Percentiles rank a stretch among this genome's conserved stretches.
These are phyloP conservation scores for Nymphicus hollandicus DNA, from an alignment of 2,113 vertebrate genomes.

Conservation along the genomic window DNA sequence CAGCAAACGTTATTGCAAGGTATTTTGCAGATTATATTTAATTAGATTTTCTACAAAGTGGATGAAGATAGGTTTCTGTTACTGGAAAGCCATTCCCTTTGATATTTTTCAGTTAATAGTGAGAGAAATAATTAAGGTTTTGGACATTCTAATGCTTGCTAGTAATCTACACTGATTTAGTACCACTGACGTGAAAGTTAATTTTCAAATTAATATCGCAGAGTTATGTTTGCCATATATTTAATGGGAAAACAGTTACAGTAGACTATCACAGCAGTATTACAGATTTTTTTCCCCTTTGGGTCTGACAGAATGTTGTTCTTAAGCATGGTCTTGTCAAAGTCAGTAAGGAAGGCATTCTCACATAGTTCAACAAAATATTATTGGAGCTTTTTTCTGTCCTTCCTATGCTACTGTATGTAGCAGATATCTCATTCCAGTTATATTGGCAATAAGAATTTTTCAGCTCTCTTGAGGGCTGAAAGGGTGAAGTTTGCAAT, in stretches of 20 bases:
- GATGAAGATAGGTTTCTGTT: background rate
- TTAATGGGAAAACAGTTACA: background rate
- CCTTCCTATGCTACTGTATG: background rate
- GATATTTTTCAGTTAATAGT: conserved; percentile 8
- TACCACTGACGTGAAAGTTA: background rate
- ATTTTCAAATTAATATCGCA: background rate
- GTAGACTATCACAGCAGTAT: background rate
- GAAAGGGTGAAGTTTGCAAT: background rate
- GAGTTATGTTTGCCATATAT: background rate
- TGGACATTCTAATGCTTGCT: background rate
- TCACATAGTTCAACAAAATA: background rate
- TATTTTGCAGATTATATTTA: background rate
- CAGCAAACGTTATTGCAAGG: background rate
- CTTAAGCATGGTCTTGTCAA: background rate
- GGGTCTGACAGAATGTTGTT: background rate
- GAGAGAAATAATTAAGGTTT: background rate
- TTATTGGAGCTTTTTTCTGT: background rate
- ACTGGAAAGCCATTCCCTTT: background rate
- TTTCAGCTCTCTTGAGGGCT: background rate
- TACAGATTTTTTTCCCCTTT: background rate
- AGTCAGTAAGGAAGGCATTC: background rate
- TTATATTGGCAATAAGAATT: background rate
- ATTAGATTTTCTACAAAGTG: background rate
- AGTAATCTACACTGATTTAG: background rate
- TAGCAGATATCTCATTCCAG: background rate